These are phyloP conservation scores for Muscicapa adusta DNA, from an alignment of 2,113 vertebrate species.

Conservation along the genomic window DNA sequence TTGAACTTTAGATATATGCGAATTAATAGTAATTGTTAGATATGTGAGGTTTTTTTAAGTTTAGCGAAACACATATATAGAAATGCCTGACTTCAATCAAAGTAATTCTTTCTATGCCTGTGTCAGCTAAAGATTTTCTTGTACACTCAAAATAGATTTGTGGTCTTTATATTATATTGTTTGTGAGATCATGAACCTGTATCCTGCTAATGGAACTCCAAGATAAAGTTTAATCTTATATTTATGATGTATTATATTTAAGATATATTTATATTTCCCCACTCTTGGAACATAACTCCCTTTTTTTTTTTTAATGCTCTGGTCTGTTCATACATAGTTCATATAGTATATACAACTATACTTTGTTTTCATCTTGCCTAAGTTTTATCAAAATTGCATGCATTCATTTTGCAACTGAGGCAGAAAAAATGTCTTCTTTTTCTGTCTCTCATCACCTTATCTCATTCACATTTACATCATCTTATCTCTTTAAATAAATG, in stretches of 20 bases:
- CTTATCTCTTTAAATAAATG: not conserved
- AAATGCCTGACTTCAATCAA: not conserved
- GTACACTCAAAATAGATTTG: not conserved
- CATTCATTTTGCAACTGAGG: not conserved
- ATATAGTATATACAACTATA: not conserved
- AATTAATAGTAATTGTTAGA: not conserved
- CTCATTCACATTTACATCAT: not conserved
- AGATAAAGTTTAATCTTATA: not conserved
- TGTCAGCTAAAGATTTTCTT: not conserved
- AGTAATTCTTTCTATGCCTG: not conserved
- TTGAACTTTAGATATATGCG: not conserved
- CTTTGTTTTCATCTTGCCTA: not conserved
- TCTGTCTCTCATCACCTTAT: not conserved
- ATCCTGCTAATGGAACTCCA: not conserved
- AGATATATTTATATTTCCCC: not conserved
- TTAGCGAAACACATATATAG: not conserved
- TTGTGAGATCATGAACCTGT: not conserved
- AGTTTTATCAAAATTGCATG: not conserved
- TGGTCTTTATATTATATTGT: not conserved
- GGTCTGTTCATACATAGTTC: accelerated
- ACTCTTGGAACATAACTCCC: not conserved
- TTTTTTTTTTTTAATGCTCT: not conserved
- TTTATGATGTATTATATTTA: too few relatives aligned
- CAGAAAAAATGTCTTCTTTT: not conserved
- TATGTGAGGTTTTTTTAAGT: not conserved